Evolutionary conservation across 2,797 vertebrate species (phyloP).

Genomic region (Coccyzus lansbergi): DNA sequence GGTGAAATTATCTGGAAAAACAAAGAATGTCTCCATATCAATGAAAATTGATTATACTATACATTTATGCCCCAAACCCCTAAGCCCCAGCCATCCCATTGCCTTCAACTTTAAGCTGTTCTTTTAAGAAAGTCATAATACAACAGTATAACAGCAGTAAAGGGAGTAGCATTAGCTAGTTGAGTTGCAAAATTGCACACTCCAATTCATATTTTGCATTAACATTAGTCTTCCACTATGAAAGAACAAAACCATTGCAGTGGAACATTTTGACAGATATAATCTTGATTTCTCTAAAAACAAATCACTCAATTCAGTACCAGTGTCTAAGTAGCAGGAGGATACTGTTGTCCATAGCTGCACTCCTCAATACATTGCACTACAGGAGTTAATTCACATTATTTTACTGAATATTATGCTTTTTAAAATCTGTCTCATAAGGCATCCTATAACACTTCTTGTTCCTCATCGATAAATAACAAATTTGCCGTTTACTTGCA

Average conservation of each 20-base stretch:
- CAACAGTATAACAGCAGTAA: no score
- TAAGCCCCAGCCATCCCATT: no score
- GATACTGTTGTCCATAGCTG: not conserved
- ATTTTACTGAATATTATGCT: not conserved
- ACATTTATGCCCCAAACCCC: no score
- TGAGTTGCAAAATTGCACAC: not conserved
- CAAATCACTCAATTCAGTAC: not conserved
- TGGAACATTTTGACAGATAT: not conserved
- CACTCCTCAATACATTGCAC: not conserved
- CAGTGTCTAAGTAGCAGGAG: not conserved
- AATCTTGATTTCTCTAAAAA: not conserved
- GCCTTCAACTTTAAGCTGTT: no score
- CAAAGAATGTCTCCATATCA: conserved; percentile 48
- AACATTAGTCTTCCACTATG: not conserved
- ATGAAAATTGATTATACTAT: not conserved
- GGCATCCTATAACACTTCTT: not conserved
- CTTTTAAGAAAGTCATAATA: no score
- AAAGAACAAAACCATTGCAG: not conserved
- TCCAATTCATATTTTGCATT: not conserved
- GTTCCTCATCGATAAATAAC: not conserved
- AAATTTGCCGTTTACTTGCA: not conserved
- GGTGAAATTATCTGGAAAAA: conserved; percentile 50
- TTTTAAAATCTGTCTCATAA: not conserved
- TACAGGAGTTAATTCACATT: not conserved
- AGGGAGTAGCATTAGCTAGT: no score